Evolutionary conservation across 2,797 vertebrate genomes (phyloP).

Genomic region (Myotis planiceps): DNA sequence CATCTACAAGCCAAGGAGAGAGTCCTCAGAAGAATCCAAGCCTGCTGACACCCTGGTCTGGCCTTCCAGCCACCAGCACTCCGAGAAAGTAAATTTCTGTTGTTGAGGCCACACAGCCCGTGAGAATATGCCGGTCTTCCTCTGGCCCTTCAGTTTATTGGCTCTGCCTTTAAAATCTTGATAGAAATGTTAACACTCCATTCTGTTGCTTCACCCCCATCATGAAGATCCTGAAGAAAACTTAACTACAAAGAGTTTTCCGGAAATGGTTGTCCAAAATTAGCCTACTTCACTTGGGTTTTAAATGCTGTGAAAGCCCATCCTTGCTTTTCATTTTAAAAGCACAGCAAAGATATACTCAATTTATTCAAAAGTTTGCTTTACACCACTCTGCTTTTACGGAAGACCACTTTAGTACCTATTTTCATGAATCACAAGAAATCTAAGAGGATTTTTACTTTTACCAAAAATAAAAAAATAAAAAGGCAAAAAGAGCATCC

Average conservation of each 20-base stretch:
- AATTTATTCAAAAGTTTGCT: background rate
- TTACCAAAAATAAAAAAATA: background rate
- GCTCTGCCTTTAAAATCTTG: conserved; percentile 72
- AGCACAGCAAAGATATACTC: background rate
- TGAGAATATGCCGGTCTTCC: background rate
- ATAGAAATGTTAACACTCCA: conserved; percentile 55
- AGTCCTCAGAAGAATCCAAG: background rate
- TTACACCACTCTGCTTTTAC: background rate
- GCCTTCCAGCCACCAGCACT: background rate
- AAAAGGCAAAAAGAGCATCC: background rate
- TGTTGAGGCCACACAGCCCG: background rate
- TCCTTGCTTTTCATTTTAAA: background rate
- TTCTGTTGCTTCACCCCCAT: conserved; percentile 73
- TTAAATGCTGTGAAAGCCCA: background rate
- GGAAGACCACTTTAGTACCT: background rate
- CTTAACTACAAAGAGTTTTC: conserved; percentile 46
- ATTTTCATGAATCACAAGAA: background rate
- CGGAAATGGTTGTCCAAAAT: conserved; percentile 9
- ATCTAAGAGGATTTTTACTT: background rate
- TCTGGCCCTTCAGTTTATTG: conserved; percentile 63
- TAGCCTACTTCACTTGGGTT: background rate
- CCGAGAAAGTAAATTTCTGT: background rate
- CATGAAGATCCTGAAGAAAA: conserved; percentile 68
- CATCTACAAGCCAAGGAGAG: background rate
- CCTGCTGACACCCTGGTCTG: background rate